These are phyloP conservation scores for Polymixis lichenea DNA, from an alignment of 2,888 invertebrate genomes.

Conservation along the genomic window DNA sequence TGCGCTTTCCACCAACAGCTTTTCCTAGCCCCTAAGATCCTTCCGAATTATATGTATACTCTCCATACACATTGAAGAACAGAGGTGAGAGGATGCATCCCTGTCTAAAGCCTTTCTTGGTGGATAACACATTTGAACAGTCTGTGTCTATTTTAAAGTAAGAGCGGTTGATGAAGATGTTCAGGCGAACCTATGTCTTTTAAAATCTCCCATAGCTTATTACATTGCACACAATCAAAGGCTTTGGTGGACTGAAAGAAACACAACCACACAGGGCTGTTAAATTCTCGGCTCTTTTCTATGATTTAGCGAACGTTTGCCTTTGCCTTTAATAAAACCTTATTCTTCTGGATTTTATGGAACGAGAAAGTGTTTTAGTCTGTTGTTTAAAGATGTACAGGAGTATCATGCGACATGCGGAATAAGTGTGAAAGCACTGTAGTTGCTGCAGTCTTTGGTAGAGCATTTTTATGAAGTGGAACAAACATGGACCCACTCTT, in stretches of 20 bases:
- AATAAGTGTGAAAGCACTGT: neutral
- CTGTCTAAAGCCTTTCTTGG: neutral
- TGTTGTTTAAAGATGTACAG: neutral
- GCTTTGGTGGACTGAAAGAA: neutral
- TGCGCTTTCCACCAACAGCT: neutral
- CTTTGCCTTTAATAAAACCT: neutral
- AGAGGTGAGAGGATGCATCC: neutral
- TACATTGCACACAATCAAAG: neutral
- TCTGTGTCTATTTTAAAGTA: too few relatives aligned
- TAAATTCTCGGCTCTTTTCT: neutral
- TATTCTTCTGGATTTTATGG: neutral
- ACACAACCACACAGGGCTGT: neutral
- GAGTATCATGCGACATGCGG: neutral
- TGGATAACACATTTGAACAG: neutral
- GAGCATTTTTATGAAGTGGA: neutral
- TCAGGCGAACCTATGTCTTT: neutral
- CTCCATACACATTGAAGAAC: neutral
- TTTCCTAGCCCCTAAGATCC: neutral
- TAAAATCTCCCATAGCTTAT: neutral
- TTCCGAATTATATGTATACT: neutral
- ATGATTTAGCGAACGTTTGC: neutral
- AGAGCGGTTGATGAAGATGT: neutral
- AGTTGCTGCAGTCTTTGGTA: neutral
- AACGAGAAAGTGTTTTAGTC: neutral
- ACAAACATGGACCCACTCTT: too few relatives aligned